Evolutionary conservation across 2,113 vertebrate genomes (phyloP).

Genomic region (Prochilodus magdalenae): DNA sequence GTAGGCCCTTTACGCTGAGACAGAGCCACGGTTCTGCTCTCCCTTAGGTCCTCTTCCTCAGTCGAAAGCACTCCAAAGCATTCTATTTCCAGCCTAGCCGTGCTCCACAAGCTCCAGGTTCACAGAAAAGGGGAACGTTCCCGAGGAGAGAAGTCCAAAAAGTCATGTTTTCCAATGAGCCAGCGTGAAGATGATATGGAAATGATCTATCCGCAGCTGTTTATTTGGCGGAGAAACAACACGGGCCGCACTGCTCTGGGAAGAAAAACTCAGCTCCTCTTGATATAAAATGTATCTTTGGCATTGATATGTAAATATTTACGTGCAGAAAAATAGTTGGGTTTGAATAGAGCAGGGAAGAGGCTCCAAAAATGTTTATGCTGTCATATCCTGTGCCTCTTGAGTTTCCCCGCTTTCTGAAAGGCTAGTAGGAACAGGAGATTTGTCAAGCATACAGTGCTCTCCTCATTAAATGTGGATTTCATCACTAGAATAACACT

Average conservation of each 20-base stretch:
- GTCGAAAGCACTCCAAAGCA: constrained; percentile 17
- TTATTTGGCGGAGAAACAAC: constrained; percentile 45
- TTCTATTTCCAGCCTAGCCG: constrained; percentile 43
- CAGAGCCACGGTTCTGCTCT: constrained; percentile 21
- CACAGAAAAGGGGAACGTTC: constrained; percentile 24
- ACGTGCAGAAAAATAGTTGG: constrained; percentile 1
- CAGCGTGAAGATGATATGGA: constrained; percentile 40
- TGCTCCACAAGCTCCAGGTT: constrained; percentile 34
- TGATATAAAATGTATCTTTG: constrained; percentile 42
- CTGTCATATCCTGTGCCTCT: constrained; percentile 29
- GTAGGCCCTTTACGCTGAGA: not conserved
- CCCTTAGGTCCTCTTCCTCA: constrained; percentile 32
- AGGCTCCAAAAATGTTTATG: constrained; percentile 10
- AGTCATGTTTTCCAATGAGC: constrained; percentile 34
- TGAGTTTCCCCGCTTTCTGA: constrained; percentile 4
- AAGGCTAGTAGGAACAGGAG: not conserved
- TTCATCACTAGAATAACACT: not conserved
- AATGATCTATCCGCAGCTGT: constrained; percentile 29
- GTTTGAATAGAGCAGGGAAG: constrained; percentile 30
- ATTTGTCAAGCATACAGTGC: constrained; percentile 2
- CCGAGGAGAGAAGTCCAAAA: constrained; percentile 32
- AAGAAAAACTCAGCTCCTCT: constrained; percentile 34
- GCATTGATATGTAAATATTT: constrained; percentile 54
- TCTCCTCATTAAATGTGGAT: constrained; percentile 4
- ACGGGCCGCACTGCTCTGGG: constrained; percentile 23